Conservation (phyloP, 1,140 invertebrate species). For the Paraescarpia echinospica region DNA sequence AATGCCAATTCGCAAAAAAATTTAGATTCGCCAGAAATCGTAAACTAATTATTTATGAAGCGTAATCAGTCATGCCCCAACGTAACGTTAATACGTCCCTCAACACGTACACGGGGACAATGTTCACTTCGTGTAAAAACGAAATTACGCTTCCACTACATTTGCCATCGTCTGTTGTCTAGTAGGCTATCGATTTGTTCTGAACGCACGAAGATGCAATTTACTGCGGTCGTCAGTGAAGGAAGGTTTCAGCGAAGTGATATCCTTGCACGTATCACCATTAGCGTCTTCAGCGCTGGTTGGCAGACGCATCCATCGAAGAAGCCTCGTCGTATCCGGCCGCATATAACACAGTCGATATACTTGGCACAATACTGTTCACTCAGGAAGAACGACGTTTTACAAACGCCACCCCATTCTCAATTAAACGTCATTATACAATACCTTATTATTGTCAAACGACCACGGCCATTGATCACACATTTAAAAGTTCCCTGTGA, state of each 20-base stretch:
- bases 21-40: background rate
- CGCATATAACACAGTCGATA: background rate
- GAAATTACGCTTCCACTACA: background rate
- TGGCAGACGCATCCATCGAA: background rate
- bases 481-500: background rate
- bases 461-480: background rate
- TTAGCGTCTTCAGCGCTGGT: background rate
- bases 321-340: background rate
- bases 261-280: background rate
- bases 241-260: background rate
- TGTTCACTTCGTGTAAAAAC: background rate
- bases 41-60: background rate
- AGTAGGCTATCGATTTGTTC: conserved; percentile 3
- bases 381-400: background rate
- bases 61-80: background rate
- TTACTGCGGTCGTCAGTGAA: background rate
- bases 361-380: background rate
- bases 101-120: background rate
- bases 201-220: background rate
- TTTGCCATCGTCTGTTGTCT: background rate
- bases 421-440: background rate
- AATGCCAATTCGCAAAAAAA: background rate
- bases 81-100: background rate
- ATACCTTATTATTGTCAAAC: background rate
- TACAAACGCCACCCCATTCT: background rate